Percentiles rank a stretch among this genome's conserved stretches.
Conservation (phyloP, 1,140 invertebrate species). For the Musca vetustissima region DNA sequence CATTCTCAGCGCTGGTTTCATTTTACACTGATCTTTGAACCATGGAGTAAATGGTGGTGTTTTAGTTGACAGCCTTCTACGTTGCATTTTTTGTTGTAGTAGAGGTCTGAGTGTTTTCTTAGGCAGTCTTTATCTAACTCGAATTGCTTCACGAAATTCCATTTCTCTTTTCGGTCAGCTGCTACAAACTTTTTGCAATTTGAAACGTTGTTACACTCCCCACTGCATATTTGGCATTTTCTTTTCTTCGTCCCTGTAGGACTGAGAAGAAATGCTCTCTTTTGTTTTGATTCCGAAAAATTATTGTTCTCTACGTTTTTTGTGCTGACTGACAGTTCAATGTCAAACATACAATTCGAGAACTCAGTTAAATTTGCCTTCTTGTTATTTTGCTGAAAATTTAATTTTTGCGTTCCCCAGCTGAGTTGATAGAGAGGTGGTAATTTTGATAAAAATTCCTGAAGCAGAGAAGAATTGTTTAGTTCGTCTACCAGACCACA, state of each 20-base stretch:
- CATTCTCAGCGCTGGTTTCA: neutral
- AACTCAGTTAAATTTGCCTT: neutral
- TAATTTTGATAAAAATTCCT: neutral
- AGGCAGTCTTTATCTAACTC: neutral
- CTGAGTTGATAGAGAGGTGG: neutral
- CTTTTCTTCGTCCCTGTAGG: neutral
- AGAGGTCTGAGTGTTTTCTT: no score
- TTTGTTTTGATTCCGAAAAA: no score
- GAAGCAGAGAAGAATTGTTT: neutral
- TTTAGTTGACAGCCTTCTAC: neutral
- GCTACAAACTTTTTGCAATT: neutral
- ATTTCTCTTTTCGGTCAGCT: neutral
- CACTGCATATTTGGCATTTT: neutral
- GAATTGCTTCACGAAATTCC: neutral
- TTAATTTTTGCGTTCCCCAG: neutral
- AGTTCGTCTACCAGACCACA: neutral
- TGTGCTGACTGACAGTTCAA: neutral
- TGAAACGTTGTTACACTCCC: neutral
- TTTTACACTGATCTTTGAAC: no score
- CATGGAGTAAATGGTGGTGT: neutral
- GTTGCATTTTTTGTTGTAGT: neutral
- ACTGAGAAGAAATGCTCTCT: neutral
- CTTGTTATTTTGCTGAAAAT: neutral
- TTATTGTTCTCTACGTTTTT: neutral
- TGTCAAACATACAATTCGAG: neutral